Evolutionary conservation across 2,113 vertebrate genomes (phyloP).

Genomic region (Microtus oregoni): DNA sequence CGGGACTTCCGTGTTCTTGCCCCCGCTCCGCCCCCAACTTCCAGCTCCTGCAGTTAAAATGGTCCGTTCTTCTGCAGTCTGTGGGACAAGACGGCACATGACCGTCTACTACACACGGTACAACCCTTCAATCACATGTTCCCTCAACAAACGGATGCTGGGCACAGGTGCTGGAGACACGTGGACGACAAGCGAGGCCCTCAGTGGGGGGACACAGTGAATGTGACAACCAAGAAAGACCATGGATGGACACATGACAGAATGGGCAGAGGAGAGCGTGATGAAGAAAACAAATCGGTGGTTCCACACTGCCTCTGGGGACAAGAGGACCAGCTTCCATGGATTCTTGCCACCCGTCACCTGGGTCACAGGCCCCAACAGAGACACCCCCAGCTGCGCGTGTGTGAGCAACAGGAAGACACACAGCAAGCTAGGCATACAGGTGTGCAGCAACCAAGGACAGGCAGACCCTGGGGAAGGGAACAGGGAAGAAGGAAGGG

Average conservation of each 20-base stretch:
- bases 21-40: rapidly evolving
- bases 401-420: background rate
- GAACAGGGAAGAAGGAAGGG: background rate
- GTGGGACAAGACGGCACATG: rapidly evolving
- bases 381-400: background rate
- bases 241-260: no score
- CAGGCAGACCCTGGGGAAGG: no score
- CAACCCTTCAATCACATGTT: background rate
- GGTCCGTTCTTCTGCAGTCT: no score
- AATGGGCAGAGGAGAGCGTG: rapidly evolving
- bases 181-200: background rate
- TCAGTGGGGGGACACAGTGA: rapidly evolving
- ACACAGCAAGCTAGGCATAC: background rate
- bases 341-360: background rate
- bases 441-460: background rate
- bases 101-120: rapidly evolving
- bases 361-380: background rate
- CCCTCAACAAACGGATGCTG: background rate
- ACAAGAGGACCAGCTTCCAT: rapidly evolving
- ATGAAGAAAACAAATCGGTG: background rate
- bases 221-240: background rate
- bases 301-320: background rate
- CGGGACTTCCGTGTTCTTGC: rapidly evolving
- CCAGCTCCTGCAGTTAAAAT: background rate
- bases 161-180: background rate